A percentile compares a stretch with the other conserved stretches of the same genome.
phyloP scores from a whole-genome alignment of 2,113 vertebrate genomes.

The Maccullochella peelii region DNA sequence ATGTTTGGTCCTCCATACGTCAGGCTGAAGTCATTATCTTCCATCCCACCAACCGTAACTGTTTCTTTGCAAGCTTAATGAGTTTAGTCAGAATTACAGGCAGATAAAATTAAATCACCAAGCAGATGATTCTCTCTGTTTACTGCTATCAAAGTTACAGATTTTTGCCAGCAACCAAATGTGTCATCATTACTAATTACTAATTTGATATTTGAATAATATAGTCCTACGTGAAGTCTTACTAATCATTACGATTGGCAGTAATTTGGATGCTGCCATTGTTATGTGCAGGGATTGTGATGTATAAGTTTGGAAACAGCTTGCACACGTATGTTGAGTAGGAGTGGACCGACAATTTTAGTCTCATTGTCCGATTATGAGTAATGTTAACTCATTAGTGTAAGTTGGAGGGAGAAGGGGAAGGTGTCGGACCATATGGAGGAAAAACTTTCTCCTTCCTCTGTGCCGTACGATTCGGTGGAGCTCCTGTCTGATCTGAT shows the following conservation, averaged over 20 bases:
- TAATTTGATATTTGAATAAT: constrained; percentile 37
- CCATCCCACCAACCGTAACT: constrained; percentile 4
- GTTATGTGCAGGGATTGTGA: constrained; percentile 19
- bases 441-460: not conserved
- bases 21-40: not conserved
- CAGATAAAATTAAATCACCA: not conserved
- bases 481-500: not conserved
- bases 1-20: not conserved
- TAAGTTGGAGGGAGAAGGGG: not conserved
- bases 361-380: constrained; percentile 54
- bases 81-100: constrained; percentile 32
- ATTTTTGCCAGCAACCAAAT: constrained; percentile 1
- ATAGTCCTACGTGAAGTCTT: constrained; percentile 19
- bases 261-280: constrained; percentile 30
- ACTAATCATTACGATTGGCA: constrained; percentile 43
- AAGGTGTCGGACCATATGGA: not conserved
- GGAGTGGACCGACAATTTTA: constrained; percentile 54
- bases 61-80: constrained; percentile 5
- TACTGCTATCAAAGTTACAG: not conserved
- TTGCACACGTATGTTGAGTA: constrained; percentile 63
- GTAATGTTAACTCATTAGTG: constrained; percentile 39
- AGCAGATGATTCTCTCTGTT: constrained; percentile 26
- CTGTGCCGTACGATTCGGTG: not conserved
- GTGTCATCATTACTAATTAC: constrained; percentile 55
- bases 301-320: constrained; percentile 45